Percentiles rank a stretch among this genome's conserved stretches.
phyloP scores from a whole-genome alignment of 1,140 invertebrate genomes.

The Neuroterus valhalla region DNA sequence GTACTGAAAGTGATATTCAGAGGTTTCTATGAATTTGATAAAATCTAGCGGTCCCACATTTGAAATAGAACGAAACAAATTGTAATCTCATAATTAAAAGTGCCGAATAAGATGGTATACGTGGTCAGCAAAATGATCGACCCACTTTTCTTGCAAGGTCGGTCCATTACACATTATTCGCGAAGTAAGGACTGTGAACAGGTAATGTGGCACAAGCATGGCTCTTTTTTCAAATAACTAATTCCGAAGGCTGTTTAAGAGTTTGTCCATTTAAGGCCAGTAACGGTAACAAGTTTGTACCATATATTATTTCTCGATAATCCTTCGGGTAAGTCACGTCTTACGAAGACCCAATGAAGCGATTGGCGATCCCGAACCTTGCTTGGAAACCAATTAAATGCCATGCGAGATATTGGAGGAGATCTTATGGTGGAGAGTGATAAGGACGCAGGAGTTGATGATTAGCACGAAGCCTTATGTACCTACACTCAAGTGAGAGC shows the following conservation, averaged over 20 bases:
- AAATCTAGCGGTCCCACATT: too few species aligned
- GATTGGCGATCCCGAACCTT: background rate
- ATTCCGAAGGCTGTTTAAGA: conserved; percentile 17
- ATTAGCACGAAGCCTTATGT: background rate
- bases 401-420: background rate
- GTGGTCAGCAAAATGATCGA: conserved; percentile 11
- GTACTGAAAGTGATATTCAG: too few species aligned
- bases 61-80: background rate
- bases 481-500: background rate
- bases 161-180: background rate
- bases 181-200: background rate
- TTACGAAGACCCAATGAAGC: conserved; percentile 12
- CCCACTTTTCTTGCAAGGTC: conserved; percentile 24
- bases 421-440: background rate
- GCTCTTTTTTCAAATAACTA: conserved; percentile 23
- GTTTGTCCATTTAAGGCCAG: conserved; percentile 24
- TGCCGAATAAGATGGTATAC: conserved; percentile 4
- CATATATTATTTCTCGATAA: conserved; percentile 27
- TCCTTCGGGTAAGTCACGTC: conserved; percentile 17
- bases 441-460: conserved; percentile 4
- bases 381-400: background rate
- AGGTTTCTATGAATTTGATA: too few species aligned
- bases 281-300: conserved; percentile 21
- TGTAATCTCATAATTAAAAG: background rate
- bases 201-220: conserved; percentile 18